A percentile compares a stretch with the other conserved stretches of the same genome.
These are phyloP conservation scores for Lysandra bellargus DNA, from an alignment of 2,888 invertebrate genomes.

Conservation along the genomic window DNA sequence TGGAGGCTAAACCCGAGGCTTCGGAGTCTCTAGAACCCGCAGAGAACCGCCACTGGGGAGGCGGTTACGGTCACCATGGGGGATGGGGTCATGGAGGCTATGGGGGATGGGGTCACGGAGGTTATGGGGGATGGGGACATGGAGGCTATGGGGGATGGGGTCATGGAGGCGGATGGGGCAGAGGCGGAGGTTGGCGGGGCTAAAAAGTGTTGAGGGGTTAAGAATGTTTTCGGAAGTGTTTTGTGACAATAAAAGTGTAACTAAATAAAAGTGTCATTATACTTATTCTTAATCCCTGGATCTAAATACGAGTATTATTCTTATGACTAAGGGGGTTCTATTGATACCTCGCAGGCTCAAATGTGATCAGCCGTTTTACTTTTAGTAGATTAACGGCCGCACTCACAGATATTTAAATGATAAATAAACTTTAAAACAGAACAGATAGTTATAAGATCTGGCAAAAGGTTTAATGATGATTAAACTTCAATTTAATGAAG, in stretches of 20 bases:
- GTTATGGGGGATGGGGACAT: conserved; percentile 38
- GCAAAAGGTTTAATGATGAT: too few relatives aligned
- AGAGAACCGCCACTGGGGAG: conserved; percentile 29
- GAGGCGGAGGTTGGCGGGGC: background rate
- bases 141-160: conserved; percentile 30
- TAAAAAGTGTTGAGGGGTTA: background rate
- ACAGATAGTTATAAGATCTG: too few relatives aligned
- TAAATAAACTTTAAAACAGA: too few relatives aligned
- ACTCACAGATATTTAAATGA: too few relatives aligned
- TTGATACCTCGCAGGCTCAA: too few relatives aligned
- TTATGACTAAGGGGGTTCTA: too few relatives aligned
- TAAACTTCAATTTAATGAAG: too few relatives aligned
- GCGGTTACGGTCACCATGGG: conserved; percentile 33
- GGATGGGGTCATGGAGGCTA: conserved; percentile 23
- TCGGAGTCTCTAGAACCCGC: background rate
- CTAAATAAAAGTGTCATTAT: background rate
- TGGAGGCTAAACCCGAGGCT: background rate
- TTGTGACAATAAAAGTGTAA: background rate
- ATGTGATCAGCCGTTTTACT: too few relatives aligned
- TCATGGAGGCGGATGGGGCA: background rate
- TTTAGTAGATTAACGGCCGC: too few relatives aligned
- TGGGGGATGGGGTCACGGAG: conserved; percentile 33
- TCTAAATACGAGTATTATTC: too few relatives aligned
- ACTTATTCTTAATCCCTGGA: background rate
- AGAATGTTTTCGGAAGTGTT: background rate